Evolutionary conservation across 64 coral and sea anemone genomes (phyloP).

Genomic region (Actinia equina): DNA sequence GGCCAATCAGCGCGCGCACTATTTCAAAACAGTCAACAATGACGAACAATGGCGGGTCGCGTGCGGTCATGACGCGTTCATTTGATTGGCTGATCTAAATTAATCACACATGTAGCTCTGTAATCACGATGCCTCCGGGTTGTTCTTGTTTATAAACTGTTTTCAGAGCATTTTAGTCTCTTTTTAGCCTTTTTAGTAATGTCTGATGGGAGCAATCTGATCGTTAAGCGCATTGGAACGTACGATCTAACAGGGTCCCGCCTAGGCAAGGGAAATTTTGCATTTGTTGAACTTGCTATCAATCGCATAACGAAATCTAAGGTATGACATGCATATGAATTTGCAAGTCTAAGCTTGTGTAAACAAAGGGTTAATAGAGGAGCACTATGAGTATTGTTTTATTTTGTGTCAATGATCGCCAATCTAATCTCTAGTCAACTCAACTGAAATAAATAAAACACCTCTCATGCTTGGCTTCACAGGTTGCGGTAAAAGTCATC

Average conservation of each 20-base stretch:
- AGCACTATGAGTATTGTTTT: constrained; percentile 18
- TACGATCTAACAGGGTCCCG: constrained; percentile 75
- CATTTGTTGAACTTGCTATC: constrained; percentile 74
- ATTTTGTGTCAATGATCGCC: constrained; percentile 10
- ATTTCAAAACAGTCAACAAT: constrained; percentile 71
- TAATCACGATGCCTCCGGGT: constrained; percentile 49
- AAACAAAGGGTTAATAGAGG: constrained; percentile 49
- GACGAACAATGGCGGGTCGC: constrained; percentile 81
- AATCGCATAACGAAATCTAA: constrained; percentile 86
- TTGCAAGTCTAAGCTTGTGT: constrained; percentile 49
- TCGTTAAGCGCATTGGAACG: constrained; percentile 82
- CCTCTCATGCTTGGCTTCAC: constrained; percentile 18
- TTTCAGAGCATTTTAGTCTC: constrained; percentile 32
- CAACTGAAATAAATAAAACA: background rate
- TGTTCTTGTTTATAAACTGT: constrained; percentile 60
- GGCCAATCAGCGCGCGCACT: constrained; percentile 64
- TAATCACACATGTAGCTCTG: constrained; percentile 74
- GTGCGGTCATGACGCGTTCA: constrained; percentile 67
- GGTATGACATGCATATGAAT: constrained; percentile 43
- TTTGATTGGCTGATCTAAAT: constrained; percentile 65
- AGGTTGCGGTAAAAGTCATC: constrained; percentile 92
- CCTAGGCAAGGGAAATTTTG: constrained; percentile 86
- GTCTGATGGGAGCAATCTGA: constrained; percentile 57
- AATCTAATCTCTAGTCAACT: constrained; percentile 31
- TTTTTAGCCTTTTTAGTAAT: constrained; percentile 42